These are phyloP conservation scores for Scytalopus superciliaris DNA, from an alignment of 2,113 vertebrate genomes.

Conservation along the genomic window DNA sequence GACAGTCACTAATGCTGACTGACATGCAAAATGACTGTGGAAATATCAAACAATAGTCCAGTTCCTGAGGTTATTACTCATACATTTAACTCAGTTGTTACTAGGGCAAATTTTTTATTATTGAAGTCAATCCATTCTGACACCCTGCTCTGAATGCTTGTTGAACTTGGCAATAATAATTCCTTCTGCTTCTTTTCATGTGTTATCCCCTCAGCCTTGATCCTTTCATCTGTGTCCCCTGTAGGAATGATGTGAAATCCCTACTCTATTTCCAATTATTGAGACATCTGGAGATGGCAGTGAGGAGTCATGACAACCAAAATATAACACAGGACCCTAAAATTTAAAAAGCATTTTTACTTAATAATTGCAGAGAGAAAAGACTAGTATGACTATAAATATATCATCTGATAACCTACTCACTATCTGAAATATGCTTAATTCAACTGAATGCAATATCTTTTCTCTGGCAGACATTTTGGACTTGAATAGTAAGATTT, in stretches of 20 bases:
- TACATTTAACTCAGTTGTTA: constrained; percentile 18
- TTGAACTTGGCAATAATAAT: constrained; percentile 54
- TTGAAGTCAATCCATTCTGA: constrained; percentile 59
- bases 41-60: constrained; percentile 44
- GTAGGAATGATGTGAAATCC: constrained; percentile 37
- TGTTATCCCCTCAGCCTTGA: constrained; percentile 57
- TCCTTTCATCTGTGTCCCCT: constrained; percentile 58
- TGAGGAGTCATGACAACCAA: background rate
- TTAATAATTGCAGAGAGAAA: background rate
- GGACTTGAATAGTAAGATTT: background rate
- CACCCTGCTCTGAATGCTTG: constrained; percentile 42
- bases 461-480: background rate
- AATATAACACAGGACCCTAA: background rate
- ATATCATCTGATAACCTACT: background rate
- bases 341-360: background rate
- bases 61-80: constrained; percentile 27
- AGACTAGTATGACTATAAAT: background rate
- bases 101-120: constrained; percentile 19
- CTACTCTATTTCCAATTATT: constrained; percentile 40
- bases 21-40: constrained; percentile 30
- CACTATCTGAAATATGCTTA: background rate
- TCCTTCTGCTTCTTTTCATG: constrained; percentile 67
- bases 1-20: constrained; percentile 39
- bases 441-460: background rate
- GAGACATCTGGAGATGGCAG: constrained; percentile 25